These are phyloP conservation scores for Leptopilina syphax DNA, from an alignment of 2,888 invertebrate species.

Conservation along the genomic window DNA sequence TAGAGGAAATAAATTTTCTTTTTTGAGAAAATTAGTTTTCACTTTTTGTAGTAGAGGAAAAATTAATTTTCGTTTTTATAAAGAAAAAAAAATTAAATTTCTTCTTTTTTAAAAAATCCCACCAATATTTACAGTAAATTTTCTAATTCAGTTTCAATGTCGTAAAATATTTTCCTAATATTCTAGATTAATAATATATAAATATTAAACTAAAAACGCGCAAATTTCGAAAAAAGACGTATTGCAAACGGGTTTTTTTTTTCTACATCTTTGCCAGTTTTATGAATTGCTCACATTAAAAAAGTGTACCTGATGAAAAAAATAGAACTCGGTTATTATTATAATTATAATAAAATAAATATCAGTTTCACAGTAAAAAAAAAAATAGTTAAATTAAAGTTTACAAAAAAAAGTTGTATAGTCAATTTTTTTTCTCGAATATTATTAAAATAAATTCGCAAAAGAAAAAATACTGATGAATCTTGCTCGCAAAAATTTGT, in stretches of 20 bases:
- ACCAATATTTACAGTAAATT: no score
- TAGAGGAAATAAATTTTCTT: no score
- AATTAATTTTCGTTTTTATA: no score
- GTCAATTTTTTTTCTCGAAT: not conserved
- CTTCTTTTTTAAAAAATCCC: no score
- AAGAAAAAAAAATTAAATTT: no score
- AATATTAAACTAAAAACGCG: not conserved
- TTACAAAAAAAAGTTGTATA: not conserved
- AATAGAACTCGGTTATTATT: constrained; percentile 9
- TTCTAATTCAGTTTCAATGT: no score
- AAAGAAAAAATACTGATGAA: not conserved
- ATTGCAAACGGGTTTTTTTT: not conserved
- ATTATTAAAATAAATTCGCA: not conserved
- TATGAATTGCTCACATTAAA: constrained; percentile 11
- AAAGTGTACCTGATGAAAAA: constrained; percentile 8
- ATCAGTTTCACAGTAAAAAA: not conserved
- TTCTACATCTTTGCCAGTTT: constrained; percentile 11
- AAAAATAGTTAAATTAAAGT: no score
- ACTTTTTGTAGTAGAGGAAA: no score
- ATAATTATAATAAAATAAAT: not conserved
- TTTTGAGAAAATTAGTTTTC: no score
- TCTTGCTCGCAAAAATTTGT: constrained; percentile 6
- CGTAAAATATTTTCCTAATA: not conserved
- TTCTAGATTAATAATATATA: not conserved
- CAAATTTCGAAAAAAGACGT: not conserved